Evolutionary conservation across 2,888 invertebrate species (phyloP).

Genomic region (Colostygia pectinataria): DNA sequence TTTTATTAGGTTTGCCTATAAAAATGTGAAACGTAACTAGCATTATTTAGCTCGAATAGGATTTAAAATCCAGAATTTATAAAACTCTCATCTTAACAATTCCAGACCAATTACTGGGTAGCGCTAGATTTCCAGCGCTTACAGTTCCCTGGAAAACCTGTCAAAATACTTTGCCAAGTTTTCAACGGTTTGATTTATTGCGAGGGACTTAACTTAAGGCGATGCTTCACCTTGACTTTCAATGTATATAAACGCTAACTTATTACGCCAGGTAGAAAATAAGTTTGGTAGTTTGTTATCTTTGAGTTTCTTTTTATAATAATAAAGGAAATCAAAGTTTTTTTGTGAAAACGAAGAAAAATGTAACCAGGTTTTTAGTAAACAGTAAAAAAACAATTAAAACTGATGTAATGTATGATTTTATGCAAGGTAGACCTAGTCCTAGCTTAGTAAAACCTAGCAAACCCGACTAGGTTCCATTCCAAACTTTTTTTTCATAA

Average conservation of each 20-base stretch:
- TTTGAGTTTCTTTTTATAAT: background rate
- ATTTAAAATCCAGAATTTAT: conserved; percentile 9
- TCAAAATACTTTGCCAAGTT: conserved; percentile 34
- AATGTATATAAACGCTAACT: background rate
- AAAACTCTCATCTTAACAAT: conserved; percentile 11
- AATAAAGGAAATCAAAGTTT: too few relatives aligned
- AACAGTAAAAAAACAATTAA: too few relatives aligned
- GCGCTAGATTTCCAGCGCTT: conserved; percentile 10
- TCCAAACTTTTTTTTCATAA: too few relatives aligned
- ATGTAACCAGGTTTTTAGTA: too few relatives aligned
- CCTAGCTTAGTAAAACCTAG: too few relatives aligned
- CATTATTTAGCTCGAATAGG: background rate
- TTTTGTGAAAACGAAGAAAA: too few relatives aligned
- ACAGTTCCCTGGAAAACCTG: conserved; percentile 26
- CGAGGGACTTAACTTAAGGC: conserved; percentile 13
- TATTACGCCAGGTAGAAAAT: background rate
- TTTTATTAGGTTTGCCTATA: background rate
- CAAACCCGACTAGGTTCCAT: too few relatives aligned
- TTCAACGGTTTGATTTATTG: conserved; percentile 32
- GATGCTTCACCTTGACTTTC: conserved; percentile 8
- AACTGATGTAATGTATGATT: too few relatives aligned
- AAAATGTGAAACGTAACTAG: conserved; percentile 4
- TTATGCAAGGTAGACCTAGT: too few relatives aligned
- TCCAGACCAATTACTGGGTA: conserved; percentile 20
- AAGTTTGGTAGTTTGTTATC: background rate